Evolutionary conservation across 2,797 vertebrate genomes (phyloP).

Genomic region (Tarsius wallacei): DNA sequence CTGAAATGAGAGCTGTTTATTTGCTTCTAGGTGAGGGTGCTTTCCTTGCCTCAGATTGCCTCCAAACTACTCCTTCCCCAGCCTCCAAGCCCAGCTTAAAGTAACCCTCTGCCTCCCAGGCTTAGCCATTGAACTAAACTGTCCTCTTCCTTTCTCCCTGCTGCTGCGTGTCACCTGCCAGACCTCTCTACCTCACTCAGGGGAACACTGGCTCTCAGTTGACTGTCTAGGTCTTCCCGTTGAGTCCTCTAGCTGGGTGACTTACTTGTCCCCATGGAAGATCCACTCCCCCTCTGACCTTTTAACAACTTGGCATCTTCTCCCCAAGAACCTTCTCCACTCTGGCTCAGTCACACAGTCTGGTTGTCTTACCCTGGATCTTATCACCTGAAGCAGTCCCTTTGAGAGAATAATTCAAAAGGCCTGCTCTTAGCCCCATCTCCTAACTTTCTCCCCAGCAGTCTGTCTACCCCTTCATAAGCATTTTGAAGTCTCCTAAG

Average conservation of each 20-base stretch:
- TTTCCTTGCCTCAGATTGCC: neutral
- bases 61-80: neutral
- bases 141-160: neutral
- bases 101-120: neutral
- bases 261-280: neutral
- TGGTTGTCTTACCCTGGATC: neutral
- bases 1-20: constrained; percentile 70
- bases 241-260: neutral
- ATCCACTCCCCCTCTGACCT: neutral
- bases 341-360: neutral
- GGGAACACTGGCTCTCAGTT: rapidly evolving
- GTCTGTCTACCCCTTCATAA: neutral
- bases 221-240: neutral
- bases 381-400: neutral
- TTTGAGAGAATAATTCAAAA: neutral
- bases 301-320: neutral
- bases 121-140: neutral
- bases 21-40: constrained; percentile 7
- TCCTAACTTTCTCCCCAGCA: neutral
- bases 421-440: neutral
- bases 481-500: neutral
- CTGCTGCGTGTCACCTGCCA: neutral
- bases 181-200: neutral
- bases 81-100: neutral
- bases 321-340: neutral